Base-by-base conservation (phyloP, 2,797 vertebrate species). In the Tangara arthus region DNA sequence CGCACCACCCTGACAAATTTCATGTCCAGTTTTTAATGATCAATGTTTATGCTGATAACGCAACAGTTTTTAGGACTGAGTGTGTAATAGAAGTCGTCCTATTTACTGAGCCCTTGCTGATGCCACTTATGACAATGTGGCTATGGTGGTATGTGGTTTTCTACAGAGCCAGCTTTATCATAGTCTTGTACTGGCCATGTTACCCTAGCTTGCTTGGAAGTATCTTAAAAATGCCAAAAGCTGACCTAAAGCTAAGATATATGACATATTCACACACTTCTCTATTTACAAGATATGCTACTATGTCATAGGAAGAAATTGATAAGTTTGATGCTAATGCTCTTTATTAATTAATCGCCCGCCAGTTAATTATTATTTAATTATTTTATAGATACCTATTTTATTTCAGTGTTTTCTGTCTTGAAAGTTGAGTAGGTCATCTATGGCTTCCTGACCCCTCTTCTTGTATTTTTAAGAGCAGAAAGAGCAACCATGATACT, bases 41-140 rank as follows among this genome's bases (percentile, higher is more conserved):
- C 16, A 42, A 0, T 68, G 4, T 39, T 76, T 55, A 28, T n/a
- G n/a, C 27, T 35, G 28, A n/a, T 42, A 68, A 69, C 80, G 11
- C 5, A 64, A 18, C 6, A 37, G 6, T 19, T 22, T 64, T 68
- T 60, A 37, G 9, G 4, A 8, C 7, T 5, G 8, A 3, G 0
- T 35, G 16, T 42, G 15, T 47, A 10, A 15, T 52, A 91, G 9
- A 30, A 55, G 6, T 55, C 22, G 12, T 57, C 12, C 39, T 64
- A 11, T 28, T 84, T 55, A 39, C 27, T n/a, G 34, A 59, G 17
- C n/a, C 21, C 12, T 55, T 59, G 11, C 44, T 59, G 17, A 15
- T 41, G 24, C 9, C 27, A 17, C 42, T 39, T 19, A 4, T 28
- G 56, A 30, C 13, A 69, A 24, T 2, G 47, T 49, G 24, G 14